Evolutionary conservation across 2,113 vertebrate genomes (phyloP), one percentile per base, ranked within the genome.

Genomic region (Cyanoramphus novaezelandiae): DNA sequence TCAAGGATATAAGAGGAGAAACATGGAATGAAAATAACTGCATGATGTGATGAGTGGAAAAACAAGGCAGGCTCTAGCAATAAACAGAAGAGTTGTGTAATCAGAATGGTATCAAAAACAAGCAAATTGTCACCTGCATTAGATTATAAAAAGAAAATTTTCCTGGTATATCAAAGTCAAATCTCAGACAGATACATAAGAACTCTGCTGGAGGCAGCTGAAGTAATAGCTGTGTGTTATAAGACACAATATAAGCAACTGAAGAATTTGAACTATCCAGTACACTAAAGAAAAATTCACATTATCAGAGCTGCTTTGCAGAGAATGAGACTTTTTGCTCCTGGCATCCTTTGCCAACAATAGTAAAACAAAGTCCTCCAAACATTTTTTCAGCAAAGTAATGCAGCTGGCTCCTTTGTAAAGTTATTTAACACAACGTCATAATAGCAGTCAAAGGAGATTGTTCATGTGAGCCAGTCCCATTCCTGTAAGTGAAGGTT

Each of bases 11-110:
- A 82, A 68, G 94, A 93, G 88, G 82, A 95, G 77, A 95, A 88
- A 97, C 88, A 65, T 63, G 62, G 91, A 90, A 69, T 76, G 94
- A 82, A 96, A 92, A 96, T 53, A 70, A 88, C 24, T 29, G 75
- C 82, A 10, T 64, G 91, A 59, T 10, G n/a, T 6, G 81, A 93
- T 71, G 87, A 9, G 49, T 55, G 65, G 90, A 57, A 96, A 90
- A 88, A 82, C 68, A 31, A 86, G 88, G 82, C 37, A 91, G 94
- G 17, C 67, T 33, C 53, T 33, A 46, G 93, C 83, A n/a, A 91
- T 94, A 75, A 77, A 87, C 25, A 60, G 78, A 85, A 60, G 43
- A 80, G 80, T 70, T 77, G 80, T 47, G 9, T 24, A 41, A 87
- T 64, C 72, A 64, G 41, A 43, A 57, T 7, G 53, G 35, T 29